Evolutionary conservation across 2,797 vertebrate species (phyloP).

Genomic region (Helarctos malayanus): DNA sequence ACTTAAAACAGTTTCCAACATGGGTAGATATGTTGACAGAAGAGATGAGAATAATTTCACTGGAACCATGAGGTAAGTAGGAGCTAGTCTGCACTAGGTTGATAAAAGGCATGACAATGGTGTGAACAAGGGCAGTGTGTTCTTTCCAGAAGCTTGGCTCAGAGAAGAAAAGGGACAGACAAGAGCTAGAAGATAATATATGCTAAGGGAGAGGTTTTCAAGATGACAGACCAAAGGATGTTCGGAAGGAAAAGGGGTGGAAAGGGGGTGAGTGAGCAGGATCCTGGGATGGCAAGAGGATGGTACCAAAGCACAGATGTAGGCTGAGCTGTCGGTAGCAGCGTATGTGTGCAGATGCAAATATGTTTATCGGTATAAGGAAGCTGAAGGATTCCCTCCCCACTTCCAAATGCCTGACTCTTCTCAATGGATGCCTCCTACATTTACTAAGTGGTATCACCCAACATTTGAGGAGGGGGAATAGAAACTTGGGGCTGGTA

Average conservation of each 20-base stretch:
- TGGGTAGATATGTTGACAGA: not conserved
- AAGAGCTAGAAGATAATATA: not conserved
- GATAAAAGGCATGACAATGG: not conserved
- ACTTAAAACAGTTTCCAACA: not conserved
- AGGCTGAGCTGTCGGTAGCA: not conserved
- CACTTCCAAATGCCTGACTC: not conserved
- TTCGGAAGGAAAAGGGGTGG: not conserved
- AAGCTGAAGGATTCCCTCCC: not conserved
- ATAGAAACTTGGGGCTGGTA: not conserved
- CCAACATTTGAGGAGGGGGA: not conserved
- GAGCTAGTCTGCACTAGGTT: not conserved
- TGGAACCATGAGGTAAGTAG: not conserved
- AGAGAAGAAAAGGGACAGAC: not conserved
- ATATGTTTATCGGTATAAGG: not conserved
- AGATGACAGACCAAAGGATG: not conserved
- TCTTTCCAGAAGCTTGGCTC: conserved; percentile 9
- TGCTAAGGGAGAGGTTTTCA: not conserved
- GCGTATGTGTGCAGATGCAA: not conserved
- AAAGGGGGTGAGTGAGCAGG: not conserved
- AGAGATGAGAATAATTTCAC: not conserved
- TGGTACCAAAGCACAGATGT: not conserved
- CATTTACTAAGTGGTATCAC: not conserved
- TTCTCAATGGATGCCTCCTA: not conserved
- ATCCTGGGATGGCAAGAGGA: not conserved
- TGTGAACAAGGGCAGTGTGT: not conserved